Conservation (phyloP, 2,888 invertebrate genomes). For the Rhynchonema sp. region DNA sequence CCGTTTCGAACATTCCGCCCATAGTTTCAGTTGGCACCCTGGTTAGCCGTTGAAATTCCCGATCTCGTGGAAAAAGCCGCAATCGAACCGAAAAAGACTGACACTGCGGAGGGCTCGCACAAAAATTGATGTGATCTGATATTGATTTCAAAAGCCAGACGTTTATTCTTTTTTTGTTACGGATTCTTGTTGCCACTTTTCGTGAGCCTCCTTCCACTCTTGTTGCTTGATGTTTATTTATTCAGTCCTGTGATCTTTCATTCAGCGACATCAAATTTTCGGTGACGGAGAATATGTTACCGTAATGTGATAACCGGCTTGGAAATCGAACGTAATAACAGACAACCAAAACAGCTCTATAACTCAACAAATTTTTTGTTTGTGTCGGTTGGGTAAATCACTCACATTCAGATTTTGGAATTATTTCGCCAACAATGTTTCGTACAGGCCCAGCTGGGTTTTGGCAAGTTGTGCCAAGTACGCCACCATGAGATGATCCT, state of each 20-base stretch:
- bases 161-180: not conserved
- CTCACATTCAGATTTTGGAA: no score
- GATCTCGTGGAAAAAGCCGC: not conserved
- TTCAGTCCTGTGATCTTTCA: not conserved
- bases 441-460: constrained; percentile 84
- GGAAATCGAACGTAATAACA: no score
- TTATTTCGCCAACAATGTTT: constrained; percentile 51
- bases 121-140: not conserved
- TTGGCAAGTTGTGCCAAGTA: constrained; percentile 85
- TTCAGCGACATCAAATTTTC: not conserved
- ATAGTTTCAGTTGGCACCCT: not conserved
- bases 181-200: not conserved
- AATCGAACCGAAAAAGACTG: not conserved
- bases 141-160: not conserved
- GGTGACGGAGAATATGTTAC: no score
- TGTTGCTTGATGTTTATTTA: not conserved
- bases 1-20: no score
- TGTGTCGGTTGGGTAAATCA: no score
- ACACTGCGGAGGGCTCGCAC: not conserved
- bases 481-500: not conserved
- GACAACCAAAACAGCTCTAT: not conserved
- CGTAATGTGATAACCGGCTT: no score
- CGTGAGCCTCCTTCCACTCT: not conserved
- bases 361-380: no score
- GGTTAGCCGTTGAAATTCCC: not conserved